Percentiles rank a stretch among this genome's conserved stretches.
phyloP scores from a whole-genome alignment of 2,113 vertebrate species.

The Syngnathus scovelli region DNA sequence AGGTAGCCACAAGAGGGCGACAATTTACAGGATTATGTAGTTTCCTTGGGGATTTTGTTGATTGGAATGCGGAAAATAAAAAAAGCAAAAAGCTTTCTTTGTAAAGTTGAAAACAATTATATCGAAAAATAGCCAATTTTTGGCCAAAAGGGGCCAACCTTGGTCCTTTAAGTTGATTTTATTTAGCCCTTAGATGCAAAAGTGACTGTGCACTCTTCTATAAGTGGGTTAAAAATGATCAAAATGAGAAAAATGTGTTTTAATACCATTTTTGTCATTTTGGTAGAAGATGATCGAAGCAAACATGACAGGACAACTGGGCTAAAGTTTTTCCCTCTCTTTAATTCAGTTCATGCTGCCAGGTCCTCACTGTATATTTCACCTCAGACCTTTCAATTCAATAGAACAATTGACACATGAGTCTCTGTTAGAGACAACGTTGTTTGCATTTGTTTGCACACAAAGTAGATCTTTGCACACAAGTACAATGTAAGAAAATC shows the following conservation, averaged over 20 bases:
- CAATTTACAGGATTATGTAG: neutral
- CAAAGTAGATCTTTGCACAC: conserved; percentile 73
- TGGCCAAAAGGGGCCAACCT: no score
- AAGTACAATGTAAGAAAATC: conserved; percentile 68
- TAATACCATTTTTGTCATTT: neutral
- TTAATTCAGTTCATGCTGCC: conserved; percentile 58
- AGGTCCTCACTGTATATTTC: neutral
- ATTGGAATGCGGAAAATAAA: no score
- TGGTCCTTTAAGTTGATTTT: no score
- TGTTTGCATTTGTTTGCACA: conserved; percentile 63
- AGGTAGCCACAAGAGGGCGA: conserved; percentile 40
- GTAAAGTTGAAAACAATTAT: no score
- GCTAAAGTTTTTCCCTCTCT: neutral
- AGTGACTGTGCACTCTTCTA: no score
- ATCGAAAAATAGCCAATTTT: no score
- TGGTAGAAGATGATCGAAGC: neutral
- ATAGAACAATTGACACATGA: conserved; percentile 75
- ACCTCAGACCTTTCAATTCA: conserved; percentile 57
- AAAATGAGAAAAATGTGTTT: no score
- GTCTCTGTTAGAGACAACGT: conserved; percentile 78
- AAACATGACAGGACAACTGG: neutral
- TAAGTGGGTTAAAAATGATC: no score
- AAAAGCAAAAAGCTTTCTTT: no score
- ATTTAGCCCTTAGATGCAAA: no score
- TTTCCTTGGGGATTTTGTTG: no score